phyloP scores from a whole-genome alignment of 1,140 invertebrate species.

The Rhyacophila brunnea region DNA sequence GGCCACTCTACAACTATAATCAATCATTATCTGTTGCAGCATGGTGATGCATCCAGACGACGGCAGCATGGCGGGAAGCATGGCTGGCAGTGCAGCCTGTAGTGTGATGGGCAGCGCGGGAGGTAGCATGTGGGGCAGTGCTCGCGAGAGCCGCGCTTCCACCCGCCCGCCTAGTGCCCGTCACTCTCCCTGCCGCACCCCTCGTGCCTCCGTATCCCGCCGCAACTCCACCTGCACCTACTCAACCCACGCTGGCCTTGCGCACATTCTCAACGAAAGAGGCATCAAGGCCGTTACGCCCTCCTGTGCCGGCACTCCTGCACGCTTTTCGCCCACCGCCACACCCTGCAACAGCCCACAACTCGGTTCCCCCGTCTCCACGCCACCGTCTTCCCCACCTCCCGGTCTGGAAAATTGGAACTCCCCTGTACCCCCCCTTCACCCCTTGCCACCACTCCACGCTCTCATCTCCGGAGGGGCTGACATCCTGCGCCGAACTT shows the following conservation, averaged over 20 bases:
- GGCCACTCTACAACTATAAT: no score
- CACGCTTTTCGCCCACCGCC: constrained; percentile 71
- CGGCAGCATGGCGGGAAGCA: constrained; percentile 58
- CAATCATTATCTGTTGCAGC: constrained; percentile 41
- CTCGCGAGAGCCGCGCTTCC: constrained; percentile 48
- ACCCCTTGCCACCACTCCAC: constrained; percentile 58
- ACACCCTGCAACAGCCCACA: constrained; percentile 82
- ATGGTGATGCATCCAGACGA: constrained; percentile 86
- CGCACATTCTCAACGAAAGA: constrained; percentile 77
- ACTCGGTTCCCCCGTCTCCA: constrained; percentile 51
- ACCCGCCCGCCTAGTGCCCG: constrained; percentile 44
- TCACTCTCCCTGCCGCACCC: constrained; percentile 52
- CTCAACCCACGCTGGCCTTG: constrained; percentile 75
- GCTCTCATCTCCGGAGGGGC: constrained; percentile 70
- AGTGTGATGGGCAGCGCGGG: constrained; percentile 59
- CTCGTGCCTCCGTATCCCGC: constrained; percentile 58
- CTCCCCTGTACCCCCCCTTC: constrained; percentile 49
- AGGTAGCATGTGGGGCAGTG: constrained; percentile 50
- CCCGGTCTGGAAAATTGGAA: constrained; percentile 35
- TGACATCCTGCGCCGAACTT: constrained; percentile 67
- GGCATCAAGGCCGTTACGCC: constrained; percentile 73
- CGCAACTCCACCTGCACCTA: constrained; percentile 75
- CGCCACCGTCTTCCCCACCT: constrained; percentile 51
- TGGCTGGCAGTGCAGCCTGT: constrained; percentile 57
- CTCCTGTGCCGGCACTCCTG: constrained; percentile 67